These are phyloP conservation scores for Limonius californicus DNA, from an alignment of 1,140 invertebrate genomes.

Conservation along the genomic window DNA sequence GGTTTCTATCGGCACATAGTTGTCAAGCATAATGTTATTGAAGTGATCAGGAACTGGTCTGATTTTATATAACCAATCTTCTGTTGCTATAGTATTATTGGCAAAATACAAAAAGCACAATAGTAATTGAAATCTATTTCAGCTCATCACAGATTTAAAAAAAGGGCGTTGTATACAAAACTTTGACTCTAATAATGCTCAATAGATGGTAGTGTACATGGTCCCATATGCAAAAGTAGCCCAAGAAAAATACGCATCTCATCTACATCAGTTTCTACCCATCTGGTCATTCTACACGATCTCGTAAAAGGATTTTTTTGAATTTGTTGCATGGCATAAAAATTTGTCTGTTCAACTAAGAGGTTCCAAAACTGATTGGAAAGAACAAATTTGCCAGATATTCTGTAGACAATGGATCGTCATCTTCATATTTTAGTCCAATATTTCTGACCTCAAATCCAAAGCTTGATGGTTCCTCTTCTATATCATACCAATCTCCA, in stretches of 20 bases:
- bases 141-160: background rate
- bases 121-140: constrained; percentile 2
- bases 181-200: constrained; percentile 14
- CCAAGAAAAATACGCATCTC: constrained; percentile 18
- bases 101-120: constrained; percentile 9
- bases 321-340: too few species aligned
- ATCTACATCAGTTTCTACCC: too few species aligned
- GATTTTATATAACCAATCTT: constrained; percentile 26
- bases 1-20: constrained; percentile 30
- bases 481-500: constrained; percentile 5
- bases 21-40: constrained; percentile 29
- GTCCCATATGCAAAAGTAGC: constrained; percentile 18
- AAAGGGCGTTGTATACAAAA: background rate
- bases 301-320: constrained; percentile 18
- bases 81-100: background rate
- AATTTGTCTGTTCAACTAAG: constrained; percentile 10
- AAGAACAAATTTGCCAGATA: too few species aligned
- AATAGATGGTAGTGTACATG: constrained; percentile 21
- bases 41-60: constrained; percentile 29
- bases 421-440: background rate
- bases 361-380: constrained; percentile 5
- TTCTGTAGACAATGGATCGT: constrained; percentile 1
- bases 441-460: too few species aligned
- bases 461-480: background rate
- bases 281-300: constrained; percentile 2